phyloP scores from a whole-genome alignment of 1,140 invertebrate species.

The Diuraphis noxia region DNA sequence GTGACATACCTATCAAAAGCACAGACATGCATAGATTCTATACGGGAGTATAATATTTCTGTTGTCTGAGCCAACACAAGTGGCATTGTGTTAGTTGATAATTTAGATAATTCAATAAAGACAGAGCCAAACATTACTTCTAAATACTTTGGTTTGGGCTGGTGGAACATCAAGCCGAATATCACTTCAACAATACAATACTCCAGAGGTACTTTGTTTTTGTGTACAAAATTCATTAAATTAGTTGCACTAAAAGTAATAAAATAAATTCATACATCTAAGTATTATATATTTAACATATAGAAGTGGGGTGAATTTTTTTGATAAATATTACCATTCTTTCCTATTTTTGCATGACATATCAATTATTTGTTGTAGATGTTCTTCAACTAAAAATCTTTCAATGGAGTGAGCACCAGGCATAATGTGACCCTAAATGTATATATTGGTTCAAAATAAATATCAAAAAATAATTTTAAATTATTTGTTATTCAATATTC shows the following conservation, averaged over 20 bases:
- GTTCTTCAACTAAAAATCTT: conserved; percentile 96
- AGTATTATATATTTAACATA: background rate
- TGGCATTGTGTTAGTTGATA: conserved; percentile 95
- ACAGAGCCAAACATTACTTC: conserved; percentile 95
- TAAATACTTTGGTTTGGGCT: conserved; percentile 84
- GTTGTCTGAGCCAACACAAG: conserved; percentile 96
- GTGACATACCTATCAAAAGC: conserved; percentile 83
- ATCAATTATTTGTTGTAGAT: conserved; percentile 90
- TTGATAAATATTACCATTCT: conserved; percentile 73
- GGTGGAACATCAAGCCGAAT: conserved; percentile 90
- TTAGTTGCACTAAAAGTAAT: conserved; percentile 73
- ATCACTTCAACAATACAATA: conserved; percentile 98
- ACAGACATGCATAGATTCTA: conserved; percentile 95
- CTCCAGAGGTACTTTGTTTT: conserved; percentile 92
- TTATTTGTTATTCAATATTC: conserved; percentile 31
- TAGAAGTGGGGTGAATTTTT: background rate
- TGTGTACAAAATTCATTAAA: conserved; percentile 89
- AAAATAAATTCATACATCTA: background rate
- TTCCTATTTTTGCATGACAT: conserved; percentile 88
- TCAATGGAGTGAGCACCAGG: conserved; percentile 97
- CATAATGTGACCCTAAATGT: conserved; percentile 70
- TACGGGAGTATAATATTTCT: conserved; percentile 92
- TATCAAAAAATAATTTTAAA: conserved; percentile 7
- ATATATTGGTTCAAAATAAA: background rate
- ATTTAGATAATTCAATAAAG: conserved; percentile 95